phyloP scores from a whole-genome alignment of 2,113 vertebrate species.

The Pteropus alecto region DNA sequence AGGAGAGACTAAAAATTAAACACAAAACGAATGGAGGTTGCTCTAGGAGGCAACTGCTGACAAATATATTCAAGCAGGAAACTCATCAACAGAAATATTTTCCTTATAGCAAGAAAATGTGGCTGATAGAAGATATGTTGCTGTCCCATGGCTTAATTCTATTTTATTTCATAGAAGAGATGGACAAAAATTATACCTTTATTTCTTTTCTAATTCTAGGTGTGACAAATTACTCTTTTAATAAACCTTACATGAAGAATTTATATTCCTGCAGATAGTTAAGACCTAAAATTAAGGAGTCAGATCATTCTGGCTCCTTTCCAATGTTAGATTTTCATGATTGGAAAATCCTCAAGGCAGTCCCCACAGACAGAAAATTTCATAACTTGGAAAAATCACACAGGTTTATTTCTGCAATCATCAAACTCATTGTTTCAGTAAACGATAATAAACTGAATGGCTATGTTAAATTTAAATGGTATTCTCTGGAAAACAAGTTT shows the following conservation, averaged over 20 bases:
- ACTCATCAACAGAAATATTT: background rate
- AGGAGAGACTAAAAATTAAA: slow-evolving; percentile 36
- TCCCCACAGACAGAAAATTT: background rate
- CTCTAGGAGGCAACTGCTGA: background rate
- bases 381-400: background rate
- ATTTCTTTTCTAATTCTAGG: background rate
- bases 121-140: background rate
- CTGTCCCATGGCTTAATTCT: background rate
- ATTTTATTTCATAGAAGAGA: background rate
- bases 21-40: background rate
- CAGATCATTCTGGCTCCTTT: background rate
- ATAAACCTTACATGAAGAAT: background rate
- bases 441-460: background rate
- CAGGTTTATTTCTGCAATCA: background rate
- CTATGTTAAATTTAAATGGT: background rate
- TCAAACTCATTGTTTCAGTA: background rate
- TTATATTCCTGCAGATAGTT: background rate
- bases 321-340: slow-evolving; percentile 5
- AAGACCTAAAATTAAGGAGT: background rate
- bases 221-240: background rate
- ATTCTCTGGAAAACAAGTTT: background rate
- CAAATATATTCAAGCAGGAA: slow-evolving; percentile 39
- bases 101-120: background rate
- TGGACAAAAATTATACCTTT: background rate
- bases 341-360: background rate